Evolutionary conservation across 2,888 invertebrate genomes (phyloP).

Genomic region (Tortricodes alternella): DNA sequence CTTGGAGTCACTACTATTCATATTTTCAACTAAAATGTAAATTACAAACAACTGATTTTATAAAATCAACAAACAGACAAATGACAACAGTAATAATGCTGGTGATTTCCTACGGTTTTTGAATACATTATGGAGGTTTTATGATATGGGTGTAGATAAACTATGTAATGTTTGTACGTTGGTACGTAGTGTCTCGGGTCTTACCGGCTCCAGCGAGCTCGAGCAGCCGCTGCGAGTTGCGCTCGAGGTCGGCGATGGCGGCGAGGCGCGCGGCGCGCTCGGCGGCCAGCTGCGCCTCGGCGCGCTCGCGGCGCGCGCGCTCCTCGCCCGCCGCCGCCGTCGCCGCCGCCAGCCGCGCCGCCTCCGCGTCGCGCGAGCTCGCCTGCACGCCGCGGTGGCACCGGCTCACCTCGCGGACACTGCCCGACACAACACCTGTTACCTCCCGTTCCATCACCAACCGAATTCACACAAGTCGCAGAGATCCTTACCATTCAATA

Average conservation of each 20-base stretch:
- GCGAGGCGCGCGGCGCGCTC: slow-evolving; percentile 89
- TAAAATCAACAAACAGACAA: too few relatives aligned
- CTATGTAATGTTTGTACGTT: too few relatives aligned
- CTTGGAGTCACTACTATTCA: too few relatives aligned
- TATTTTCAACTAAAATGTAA: too few relatives aligned
- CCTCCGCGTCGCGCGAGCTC: slow-evolving; percentile 85
- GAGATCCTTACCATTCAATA: slow-evolving; percentile 63
- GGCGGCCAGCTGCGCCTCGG: slow-evolving; percentile 84
- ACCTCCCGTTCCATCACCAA: too few relatives aligned
- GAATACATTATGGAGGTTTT: too few relatives aligned
- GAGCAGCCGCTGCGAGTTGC: slow-evolving; percentile 88
- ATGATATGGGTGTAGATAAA: too few relatives aligned
- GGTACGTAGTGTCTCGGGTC: slow-evolving; percentile 37
- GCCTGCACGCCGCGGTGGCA: slow-evolving; percentile 84
- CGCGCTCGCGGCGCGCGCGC: slow-evolving; percentile 79
- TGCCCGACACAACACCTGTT: too few relatives aligned
- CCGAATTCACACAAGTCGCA: too few relatives aligned
- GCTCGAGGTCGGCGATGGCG: slow-evolving; percentile 87
- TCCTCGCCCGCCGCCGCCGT: slow-evolving; percentile 85
- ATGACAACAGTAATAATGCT: too few relatives aligned
- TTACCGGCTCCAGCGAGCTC: slow-evolving; percentile 81
- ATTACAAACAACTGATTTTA: too few relatives aligned
- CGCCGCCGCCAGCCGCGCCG: slow-evolving; percentile 84
- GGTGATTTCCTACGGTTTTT: too few relatives aligned
- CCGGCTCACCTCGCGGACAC: slow-evolving; percentile 69